phyloP scores from a whole-genome alignment of 1,140 invertebrate species.

The Eriocheir sinensis region DNA sequence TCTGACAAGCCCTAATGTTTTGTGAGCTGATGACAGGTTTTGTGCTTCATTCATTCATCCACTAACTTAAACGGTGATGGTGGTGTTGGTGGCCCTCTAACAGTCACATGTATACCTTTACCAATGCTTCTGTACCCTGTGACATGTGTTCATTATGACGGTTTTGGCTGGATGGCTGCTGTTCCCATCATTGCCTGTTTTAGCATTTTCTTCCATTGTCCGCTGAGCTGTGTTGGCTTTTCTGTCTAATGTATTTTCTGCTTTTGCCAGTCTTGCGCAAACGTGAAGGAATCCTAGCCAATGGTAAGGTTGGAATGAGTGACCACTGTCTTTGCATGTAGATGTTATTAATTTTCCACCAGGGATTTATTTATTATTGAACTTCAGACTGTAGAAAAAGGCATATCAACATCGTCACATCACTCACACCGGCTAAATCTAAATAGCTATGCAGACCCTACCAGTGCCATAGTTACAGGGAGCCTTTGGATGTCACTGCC shows the following conservation, averaged over 20 bases:
- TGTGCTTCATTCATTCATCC: neutral
- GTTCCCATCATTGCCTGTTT: conserved; percentile 5
- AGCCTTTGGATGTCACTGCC: too few species aligned
- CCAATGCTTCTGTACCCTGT: too few species aligned
- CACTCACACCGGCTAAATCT: too few species aligned
- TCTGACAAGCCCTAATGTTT: too few species aligned
- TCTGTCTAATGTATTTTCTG: conserved; percentile 79
- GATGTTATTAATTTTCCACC: neutral
- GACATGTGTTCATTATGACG: neutral
- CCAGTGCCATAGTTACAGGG: too few species aligned
- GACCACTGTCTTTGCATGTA: neutral
- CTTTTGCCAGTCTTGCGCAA: conserved; percentile 69
- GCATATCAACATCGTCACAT: too few species aligned
- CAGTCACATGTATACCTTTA: too few species aligned
- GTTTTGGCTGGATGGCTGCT: neutral
- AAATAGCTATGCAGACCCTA: too few species aligned
- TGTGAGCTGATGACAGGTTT: too few species aligned
- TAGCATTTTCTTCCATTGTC: conserved; percentile 58
- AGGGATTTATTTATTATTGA: neutral
- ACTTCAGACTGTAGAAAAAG: too few species aligned
- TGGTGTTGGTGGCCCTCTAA: too few species aligned
- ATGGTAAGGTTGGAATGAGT: conserved; percentile 49
- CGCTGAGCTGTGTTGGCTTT: neutral
- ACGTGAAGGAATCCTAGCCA: conserved; percentile 62
- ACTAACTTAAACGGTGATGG: neutral